Conservation (phyloP, 92 coral and sea anemone genomes). For the Zoanthus sociatus region DNA sequence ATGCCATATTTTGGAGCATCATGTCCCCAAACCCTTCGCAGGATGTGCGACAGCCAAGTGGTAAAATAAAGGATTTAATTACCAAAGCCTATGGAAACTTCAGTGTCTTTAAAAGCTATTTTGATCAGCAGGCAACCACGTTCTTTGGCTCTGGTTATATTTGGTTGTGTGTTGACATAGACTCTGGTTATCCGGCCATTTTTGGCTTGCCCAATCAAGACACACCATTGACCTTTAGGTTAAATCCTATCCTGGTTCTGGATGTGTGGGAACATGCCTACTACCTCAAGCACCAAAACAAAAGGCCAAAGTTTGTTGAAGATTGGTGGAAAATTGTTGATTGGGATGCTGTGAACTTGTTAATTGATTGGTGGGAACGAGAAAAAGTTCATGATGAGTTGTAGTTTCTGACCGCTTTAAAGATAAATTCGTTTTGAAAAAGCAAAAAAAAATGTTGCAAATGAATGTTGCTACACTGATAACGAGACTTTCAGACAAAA, state of each 20-base stretch:
- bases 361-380: conserved; percentile 82
- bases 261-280: conserved; percentile 99
- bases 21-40: conserved; percentile 87
- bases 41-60: conserved; percentile 76
- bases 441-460: too few relatives aligned
- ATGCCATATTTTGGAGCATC: conserved; percentile 89
- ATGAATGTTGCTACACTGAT: too few relatives aligned
- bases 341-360: conserved; percentile 87
- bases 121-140: conserved; percentile 65
- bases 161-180: conserved; percentile 81
- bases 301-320: conserved; percentile 75
- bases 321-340: conserved; percentile 89
- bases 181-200: conserved; percentile 59
- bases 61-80: conserved; percentile 69
- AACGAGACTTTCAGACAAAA: too few relatives aligned
- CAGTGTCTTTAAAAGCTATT: conserved; percentile 67
- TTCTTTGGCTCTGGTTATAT: conserved; percentile 94
- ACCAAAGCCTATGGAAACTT: conserved; percentile 78
- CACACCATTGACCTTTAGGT: conserved; percentile 66
- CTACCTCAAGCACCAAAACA: conserved; percentile 90
- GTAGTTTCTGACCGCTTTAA: conserved; percentile 1
- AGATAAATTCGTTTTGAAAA: too few relatives aligned
- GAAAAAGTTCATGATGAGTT: conserved; percentile 86
- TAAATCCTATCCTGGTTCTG: conserved; percentile 76
- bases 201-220: conserved; percentile 79